Percentiles rank a stretch among this genome's conserved stretches.
phyloP scores from a whole-genome alignment of 2,113 vertebrate genomes.

The Meriones unguiculatus region DNA sequence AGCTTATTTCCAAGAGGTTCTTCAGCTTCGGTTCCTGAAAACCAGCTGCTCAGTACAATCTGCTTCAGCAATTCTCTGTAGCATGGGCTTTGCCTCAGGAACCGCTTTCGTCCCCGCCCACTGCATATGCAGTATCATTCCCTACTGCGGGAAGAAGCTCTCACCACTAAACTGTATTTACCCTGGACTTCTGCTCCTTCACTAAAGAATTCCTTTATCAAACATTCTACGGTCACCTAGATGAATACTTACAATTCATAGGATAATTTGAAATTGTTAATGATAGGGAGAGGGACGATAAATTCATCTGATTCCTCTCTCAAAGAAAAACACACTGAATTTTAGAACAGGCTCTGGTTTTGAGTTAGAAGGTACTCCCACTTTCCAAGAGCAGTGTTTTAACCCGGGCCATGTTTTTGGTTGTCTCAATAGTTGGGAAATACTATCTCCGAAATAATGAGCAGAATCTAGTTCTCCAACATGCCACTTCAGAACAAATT shows the following conservation, averaged over 20 bases:
- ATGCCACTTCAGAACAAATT: not conserved
- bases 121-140: not conserved
- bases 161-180: fast-evolving
- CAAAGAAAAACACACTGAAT: not conserved
- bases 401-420: not conserved
- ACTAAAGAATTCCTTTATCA: not conserved
- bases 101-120: not conserved
- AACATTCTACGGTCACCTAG: not conserved
- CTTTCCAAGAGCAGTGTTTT: not conserved
- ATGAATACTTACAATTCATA: not conserved
- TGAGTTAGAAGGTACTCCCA: not conserved
- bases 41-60: not conserved
- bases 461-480: not conserved
- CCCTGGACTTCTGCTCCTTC: not conserved
- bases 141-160: not conserved
- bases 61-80: not conserved
- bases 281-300: not conserved
- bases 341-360: not conserved
- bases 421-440: not conserved
- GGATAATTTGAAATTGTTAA: not conserved
- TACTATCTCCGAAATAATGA: not conserved
- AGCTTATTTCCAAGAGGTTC: not conserved
- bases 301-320: not conserved
- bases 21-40: not conserved
- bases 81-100: not conserved